Percentiles rank a stretch among this genome's conserved stretches.
phyloP scores from a whole-genome alignment of 1,140 invertebrate genomes.

The Triops longicaudatus region DNA sequence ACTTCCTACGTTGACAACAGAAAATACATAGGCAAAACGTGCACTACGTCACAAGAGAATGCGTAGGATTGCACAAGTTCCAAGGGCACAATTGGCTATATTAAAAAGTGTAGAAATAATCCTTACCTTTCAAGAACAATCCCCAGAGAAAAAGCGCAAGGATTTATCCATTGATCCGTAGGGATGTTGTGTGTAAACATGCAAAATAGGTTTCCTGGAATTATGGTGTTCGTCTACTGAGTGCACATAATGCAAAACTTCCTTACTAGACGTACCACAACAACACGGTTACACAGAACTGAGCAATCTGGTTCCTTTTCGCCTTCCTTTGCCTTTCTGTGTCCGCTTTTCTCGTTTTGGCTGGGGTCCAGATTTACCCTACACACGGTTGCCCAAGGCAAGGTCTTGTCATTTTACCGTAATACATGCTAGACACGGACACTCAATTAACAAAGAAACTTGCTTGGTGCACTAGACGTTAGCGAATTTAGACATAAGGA shows the following conservation, averaged over 20 bases:
- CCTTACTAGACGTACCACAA: neutral
- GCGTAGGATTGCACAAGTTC: no score
- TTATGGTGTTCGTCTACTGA: neutral
- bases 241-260: neutral
- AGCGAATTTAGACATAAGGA: no score
- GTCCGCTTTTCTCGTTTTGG: neutral
- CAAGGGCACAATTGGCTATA: no score
- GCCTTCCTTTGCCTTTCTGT: conserved; percentile 1
- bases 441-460: neutral
- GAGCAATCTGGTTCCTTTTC: conserved; percentile 15
- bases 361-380: conserved; percentile 1
- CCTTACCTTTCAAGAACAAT: neutral
- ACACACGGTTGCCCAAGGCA: conserved; percentile 3
- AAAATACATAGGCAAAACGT: neutral
- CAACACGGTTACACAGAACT: neutral
- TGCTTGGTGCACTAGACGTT: neutral
- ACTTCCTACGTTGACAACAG: neutral
- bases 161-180: neutral
- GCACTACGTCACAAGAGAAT: no score
- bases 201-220: neutral
- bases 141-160: neutral
- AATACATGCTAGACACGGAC: neutral
- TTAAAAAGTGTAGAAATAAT: neutral
- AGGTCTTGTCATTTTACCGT: neutral
- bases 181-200: neutral